Evolutionary conservation across 2,888 invertebrate species (phyloP).

Genomic region (Sesamia inferens): DNA sequence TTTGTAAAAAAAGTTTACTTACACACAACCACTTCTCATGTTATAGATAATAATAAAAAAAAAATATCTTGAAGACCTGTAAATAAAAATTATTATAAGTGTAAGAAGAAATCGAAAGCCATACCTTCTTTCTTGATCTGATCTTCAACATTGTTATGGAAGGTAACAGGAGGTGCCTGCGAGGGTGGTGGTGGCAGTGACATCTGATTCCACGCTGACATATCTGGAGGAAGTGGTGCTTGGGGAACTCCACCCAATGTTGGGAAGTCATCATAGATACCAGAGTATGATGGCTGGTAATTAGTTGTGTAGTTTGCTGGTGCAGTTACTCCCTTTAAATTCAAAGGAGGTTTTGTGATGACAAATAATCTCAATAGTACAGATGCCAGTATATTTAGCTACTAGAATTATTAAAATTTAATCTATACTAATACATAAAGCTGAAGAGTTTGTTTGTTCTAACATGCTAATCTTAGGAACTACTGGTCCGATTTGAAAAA

Average conservation of each 20-base stretch:
- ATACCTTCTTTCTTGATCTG: conserved; percentile 89
- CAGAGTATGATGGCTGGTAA: conserved; percentile 79
- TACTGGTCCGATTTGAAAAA: no score
- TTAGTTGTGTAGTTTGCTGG: conserved; percentile 67
- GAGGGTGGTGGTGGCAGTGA: conserved; percentile 78
- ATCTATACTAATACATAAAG: no score
- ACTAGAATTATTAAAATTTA: no score
- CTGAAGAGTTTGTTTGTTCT: no score
- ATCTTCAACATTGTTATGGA: conserved; percentile 82
- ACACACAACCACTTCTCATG: not conserved
- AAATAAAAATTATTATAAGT: conserved; percentile 20
- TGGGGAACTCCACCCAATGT: conserved; percentile 65
- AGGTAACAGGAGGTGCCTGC: conserved; percentile 67
- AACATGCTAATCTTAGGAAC: no score
- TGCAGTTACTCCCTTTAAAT: conserved; percentile 58
- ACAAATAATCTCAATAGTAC: not conserved
- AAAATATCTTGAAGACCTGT: conserved; percentile 16
- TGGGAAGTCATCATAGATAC: conserved; percentile 85
- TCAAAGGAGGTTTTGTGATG: not conserved
- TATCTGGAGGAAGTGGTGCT: conserved; percentile 73
- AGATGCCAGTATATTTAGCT: no score
- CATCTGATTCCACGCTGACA: conserved; percentile 84
- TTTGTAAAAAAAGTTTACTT: not conserved
- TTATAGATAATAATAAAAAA: not conserved
- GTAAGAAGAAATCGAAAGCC: conserved; percentile 11